Base-by-base conservation (phyloP, 2,797 vertebrate genomes). In the Moxostoma hubbsi region DNA sequence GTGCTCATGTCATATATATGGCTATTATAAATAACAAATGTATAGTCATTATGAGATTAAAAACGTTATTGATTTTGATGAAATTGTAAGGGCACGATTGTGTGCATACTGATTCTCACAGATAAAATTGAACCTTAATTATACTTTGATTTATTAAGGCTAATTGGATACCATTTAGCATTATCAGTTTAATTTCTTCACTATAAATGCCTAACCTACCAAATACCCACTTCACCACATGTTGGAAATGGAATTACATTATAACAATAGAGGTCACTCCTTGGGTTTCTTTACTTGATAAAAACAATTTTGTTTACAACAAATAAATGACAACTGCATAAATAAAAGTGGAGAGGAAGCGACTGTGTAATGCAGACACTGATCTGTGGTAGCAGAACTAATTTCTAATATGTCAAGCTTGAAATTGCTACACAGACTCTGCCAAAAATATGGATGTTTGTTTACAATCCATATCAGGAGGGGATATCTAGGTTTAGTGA, bases 361-460 rank as follows among this genome's bases (percentile, higher is more conserved):
- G 58, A 73, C 65, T 81, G 81, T 76, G 66, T 83, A 76, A 77
- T 70, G 79, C 75, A 51, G 81, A 76, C 65, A 24, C 62, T 63
- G 82, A 81, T 83, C 83, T 58, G 67, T 80, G 65, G 54, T 73
- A 79, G 78, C 80, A 83, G 82, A 86, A 84, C 81, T 88, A 86
- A 88, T 87, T 86, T 86, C 81, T 78, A 83, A 82, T 84, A 86
- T 84, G 84, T 88, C 86, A 85, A 86, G 81, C 85, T 84, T 86
- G 84, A 88, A 88, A 88, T 88, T 86, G 85, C 84, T 81, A 83
- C 84, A 86, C 82, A 84, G 82, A 71, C 81, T 73, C 66, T 66
- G 82, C 76, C 84, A 82, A 81, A 88, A 84, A 83, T 80, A 80
- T 84, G 79, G 79, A 77, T 84, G 82, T 81, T 85, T 84, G 82